These are phyloP conservation scores for Glaucomys volans DNA, from an alignment of 2,113 vertebrate genomes.

Conservation along the genomic window DNA sequence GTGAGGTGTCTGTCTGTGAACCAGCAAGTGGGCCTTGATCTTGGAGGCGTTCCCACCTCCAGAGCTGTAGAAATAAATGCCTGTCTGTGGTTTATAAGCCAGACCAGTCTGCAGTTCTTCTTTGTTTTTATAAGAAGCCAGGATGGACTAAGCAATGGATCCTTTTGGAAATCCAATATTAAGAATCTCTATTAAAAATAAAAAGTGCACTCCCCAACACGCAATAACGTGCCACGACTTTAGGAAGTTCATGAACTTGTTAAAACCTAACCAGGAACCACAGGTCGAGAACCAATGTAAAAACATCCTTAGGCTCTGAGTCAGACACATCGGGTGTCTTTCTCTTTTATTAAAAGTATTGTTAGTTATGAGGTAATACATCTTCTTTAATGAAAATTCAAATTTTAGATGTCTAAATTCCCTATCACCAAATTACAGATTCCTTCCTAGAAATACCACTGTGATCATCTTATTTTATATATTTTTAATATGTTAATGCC, in stretches of 20 bases:
- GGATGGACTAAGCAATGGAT: neutral
- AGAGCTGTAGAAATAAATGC: neutral
- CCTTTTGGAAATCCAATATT: neutral
- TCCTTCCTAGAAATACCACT: neutral
- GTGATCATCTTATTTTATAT: neutral
- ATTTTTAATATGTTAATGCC: neutral
- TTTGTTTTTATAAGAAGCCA: too few species aligned
- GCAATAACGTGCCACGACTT: neutral
- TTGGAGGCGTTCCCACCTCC: neutral
- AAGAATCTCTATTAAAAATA: neutral
- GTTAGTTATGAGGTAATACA: neutral
- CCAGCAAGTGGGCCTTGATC: neutral
- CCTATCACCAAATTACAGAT: neutral
- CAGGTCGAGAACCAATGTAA: neutral
- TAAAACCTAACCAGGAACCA: neutral
- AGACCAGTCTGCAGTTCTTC: neutral
- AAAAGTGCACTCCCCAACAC: neutral
- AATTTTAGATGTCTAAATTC: conserved; percentile 5
- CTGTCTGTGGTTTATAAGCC: neutral
- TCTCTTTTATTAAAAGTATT: neutral
- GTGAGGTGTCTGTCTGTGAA: neutral
- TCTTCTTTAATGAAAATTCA: neutral
- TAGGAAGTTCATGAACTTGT: neutral
- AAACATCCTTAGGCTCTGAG: neutral
- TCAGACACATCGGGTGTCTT: neutral